A percentile compares a stretch with the other conserved stretches of the same genome.
phyloP scores from a whole-genome alignment of 2,797 vertebrate genomes.

The Ceryle rudis region DNA sequence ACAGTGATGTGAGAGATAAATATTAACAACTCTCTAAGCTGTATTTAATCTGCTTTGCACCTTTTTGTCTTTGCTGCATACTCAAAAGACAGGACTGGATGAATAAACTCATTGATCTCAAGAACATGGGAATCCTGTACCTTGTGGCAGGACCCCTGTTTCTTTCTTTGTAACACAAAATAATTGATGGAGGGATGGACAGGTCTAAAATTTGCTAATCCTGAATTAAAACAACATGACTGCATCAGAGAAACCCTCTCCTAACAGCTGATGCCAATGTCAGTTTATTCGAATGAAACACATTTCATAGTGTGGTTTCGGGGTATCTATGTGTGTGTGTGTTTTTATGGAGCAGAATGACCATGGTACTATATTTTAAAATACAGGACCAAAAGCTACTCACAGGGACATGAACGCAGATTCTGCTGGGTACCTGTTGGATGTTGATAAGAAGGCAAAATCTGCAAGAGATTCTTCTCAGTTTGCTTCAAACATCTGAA shows the following conservation, averaged over 20 bases:
- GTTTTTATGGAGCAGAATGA: background rate
- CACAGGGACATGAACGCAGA: background rate
- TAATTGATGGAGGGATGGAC: background rate
- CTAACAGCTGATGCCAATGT: background rate
- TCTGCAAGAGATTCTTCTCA: background rate
- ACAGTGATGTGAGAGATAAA: background rate
- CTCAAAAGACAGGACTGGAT: background rate
- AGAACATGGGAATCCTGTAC: background rate
- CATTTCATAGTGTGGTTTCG: background rate
- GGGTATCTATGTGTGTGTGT: background rate
- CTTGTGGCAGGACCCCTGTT: background rate
- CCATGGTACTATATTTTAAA: background rate
- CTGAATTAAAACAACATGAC: background rate
- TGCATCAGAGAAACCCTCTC: background rate
- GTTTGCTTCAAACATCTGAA: background rate
- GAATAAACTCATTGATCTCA: background rate
- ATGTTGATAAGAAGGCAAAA: background rate
- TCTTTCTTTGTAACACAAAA: background rate
- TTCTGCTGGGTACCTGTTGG: background rate
- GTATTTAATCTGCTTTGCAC: background rate
- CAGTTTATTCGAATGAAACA: background rate
- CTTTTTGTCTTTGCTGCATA: background rate
- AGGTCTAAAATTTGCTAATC: background rate
- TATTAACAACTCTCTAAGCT: constrained; percentile 24
- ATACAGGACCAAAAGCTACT: background rate